A percentile compares a stretch with the other conserved stretches of the same genome.
These are phyloP conservation scores for Alligator sinensis DNA, from an alignment of 2,113 vertebrate genomes.

Conservation along the genomic window DNA sequence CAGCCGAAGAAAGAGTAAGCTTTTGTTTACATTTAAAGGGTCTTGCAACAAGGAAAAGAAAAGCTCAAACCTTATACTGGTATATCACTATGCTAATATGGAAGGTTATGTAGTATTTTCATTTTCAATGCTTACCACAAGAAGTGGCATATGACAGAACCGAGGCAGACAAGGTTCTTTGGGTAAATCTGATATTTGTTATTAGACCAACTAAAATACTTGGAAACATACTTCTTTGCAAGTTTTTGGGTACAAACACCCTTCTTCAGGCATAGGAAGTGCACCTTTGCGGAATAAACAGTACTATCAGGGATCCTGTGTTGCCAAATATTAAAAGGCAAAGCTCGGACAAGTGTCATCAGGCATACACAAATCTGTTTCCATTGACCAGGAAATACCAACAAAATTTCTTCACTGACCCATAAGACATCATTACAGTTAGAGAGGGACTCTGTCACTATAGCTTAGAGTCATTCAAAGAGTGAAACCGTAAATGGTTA, in stretches of 20 bases:
- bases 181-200: too few relatives aligned
- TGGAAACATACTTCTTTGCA: too few relatives aligned
- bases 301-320: not conserved
- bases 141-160: too few relatives aligned
- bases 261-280: too few relatives aligned
- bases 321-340: not conserved
- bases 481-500: not conserved
- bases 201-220: too few relatives aligned
- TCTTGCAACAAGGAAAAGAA: not conserved
- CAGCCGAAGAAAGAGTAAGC: not conserved
- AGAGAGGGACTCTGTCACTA: not conserved
- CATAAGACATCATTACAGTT: not conserved
- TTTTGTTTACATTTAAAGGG: not conserved
- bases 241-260: too few relatives aligned
- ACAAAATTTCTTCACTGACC: not conserved
- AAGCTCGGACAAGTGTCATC: not conserved
- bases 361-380: not conserved
- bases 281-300: not conserved
- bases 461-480: not conserved
- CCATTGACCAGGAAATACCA: not conserved
- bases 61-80: not conserved
- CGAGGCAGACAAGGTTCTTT: too few relatives aligned
- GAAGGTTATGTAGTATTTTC: not conserved
- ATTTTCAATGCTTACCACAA: not conserved
- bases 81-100: not conserved